Evolutionary conservation across 2,888 invertebrate genomes (phyloP).

Genomic region (Sesamia inferens): DNA sequence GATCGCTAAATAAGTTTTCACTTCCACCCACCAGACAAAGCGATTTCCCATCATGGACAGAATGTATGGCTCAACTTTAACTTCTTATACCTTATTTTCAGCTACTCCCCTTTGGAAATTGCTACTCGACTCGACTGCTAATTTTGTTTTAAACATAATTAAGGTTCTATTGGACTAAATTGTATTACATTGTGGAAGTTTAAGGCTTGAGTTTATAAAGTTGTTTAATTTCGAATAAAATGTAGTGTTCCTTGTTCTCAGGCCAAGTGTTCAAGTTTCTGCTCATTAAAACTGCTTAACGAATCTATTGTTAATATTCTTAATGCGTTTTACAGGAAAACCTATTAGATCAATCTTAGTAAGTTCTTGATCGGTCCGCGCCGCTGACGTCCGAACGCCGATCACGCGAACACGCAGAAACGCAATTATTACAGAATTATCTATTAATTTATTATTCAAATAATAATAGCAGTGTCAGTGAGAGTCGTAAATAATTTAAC

Average conservation of each 20-base stretch:
- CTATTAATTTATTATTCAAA: slow-evolving; percentile 7
- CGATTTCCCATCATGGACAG: no score
- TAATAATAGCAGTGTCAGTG: slow-evolving; percentile 18
- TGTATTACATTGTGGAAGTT: neutral
- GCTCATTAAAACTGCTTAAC: neutral
- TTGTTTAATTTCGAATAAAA: neutral
- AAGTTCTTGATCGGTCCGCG: slow-evolving; percentile 25
- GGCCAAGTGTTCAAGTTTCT: neutral
- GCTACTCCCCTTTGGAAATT: no score
- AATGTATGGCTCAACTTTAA: no score
- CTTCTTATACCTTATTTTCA: no score
- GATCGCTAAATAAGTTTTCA: no score
- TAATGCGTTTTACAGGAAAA: slow-evolving; percentile 48
- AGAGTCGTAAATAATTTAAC: slow-evolving; percentile 1
- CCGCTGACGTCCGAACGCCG: slow-evolving; percentile 26
- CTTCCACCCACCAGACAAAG: no score
- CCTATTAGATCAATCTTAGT: slow-evolving; percentile 37
- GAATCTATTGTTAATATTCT: slow-evolving; percentile 20
- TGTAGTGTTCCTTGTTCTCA: neutral
- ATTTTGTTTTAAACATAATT: neutral
- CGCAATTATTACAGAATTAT: slow-evolving; percentile 10
- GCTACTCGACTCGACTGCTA: no score
- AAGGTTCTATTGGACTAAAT: neutral
- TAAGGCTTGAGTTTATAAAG: neutral
- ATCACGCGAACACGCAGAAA: slow-evolving; percentile 19